Conservation (phyloP, 2,113 vertebrate genomes). For the Perca schrenkii region DNA sequence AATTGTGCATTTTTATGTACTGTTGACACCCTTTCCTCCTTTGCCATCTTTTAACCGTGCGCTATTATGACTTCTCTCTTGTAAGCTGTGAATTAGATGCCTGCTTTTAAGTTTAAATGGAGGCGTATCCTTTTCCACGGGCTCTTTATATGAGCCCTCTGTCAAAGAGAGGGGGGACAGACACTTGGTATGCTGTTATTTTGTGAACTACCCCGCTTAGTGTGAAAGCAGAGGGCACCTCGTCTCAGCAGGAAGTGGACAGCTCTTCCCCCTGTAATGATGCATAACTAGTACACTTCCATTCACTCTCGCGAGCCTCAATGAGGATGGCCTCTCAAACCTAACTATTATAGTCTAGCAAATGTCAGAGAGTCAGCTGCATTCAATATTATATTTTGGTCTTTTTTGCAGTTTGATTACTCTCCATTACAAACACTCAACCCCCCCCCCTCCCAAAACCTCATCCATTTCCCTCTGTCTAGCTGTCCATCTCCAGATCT, state of each 20-base stretch:
- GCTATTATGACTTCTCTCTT: slow-evolving; percentile 67
- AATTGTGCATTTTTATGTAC: slow-evolving; percentile 71
- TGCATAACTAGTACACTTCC: slow-evolving; percentile 86
- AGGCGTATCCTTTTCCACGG: slow-evolving; percentile 72
- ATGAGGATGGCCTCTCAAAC: slow-evolving; percentile 87
- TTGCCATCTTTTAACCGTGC: slow-evolving; percentile 55
- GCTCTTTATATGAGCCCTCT: slow-evolving; percentile 67
- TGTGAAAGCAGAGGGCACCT: slow-evolving; percentile 83
- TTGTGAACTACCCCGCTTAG: slow-evolving; percentile 80
- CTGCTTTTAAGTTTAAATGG: slow-evolving; percentile 81
- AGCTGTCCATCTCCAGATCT: slow-evolving; percentile 75
- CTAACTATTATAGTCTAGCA: slow-evolving; percentile 91
- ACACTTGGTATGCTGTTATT: slow-evolving; percentile 82
- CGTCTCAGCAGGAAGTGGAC: slow-evolving; percentile 83
- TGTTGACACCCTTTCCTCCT: slow-evolving; percentile 58
- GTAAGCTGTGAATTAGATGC: slow-evolving; percentile 65
- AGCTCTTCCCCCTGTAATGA: slow-evolving; percentile 83
- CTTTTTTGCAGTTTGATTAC: slow-evolving; percentile 73
- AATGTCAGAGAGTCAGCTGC: slow-evolving; percentile 93
- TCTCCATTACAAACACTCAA: slow-evolving; percentile 71
- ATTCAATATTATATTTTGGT: slow-evolving; percentile 81
- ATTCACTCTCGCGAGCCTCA: slow-evolving; percentile 88
- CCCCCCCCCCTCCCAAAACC: slow-evolving; percentile 54
- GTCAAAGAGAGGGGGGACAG: slow-evolving; percentile 67
- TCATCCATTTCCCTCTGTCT: slow-evolving; percentile 71